Base-by-base conservation (phyloP, 2,888 invertebrate genomes). In the Siphlonurus alternatus region DNA sequence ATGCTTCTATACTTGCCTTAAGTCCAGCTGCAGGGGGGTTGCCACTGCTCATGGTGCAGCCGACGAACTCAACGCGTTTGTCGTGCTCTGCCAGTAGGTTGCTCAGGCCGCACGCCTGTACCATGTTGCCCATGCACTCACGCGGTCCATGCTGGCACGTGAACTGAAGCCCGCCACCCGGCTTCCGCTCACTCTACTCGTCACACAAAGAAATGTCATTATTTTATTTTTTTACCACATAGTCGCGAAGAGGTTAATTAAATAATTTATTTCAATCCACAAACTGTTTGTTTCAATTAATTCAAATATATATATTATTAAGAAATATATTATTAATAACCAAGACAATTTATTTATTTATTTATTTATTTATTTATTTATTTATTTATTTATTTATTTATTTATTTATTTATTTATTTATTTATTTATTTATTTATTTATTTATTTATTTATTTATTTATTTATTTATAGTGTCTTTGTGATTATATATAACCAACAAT, bases 71-170 rank as follows among this genome's bases (percentile, higher is more conserved):
- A 72, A 82, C 76, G 7, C 69, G 66, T 15, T 68, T 67, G 53
- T 69, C 67, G 3, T 71, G 71, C 25, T 72, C 71, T 19, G 74
- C 65, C 61, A 76, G 74, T 7, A 56, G 56, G 64, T 75, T 72
- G 2, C 73, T 54, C 64, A 81, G 70, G 1, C 81, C 82, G 67
- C 83, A 83, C 2, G 81, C 80, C 70, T 83, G 83, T 67, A 87
- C 82, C 78, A 84, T 87, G 73, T 88, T 88, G 15, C 87, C 87
- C 67, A 81, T 80, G 73, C 88, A 88, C 72, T 88, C 88, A 38
- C 80, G 80, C 0, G 80, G 79, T 0, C 87, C 88, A 70, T 88
- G 88, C 70, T 88, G 87, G 70, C 88, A 88, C 1, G 69, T 76
- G 74, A 88, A 88, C 66, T 77, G 73, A 65, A 67, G 70, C 24